Evolutionary conservation across 37 sponge, comb jelly and placozoan genomes (phyloP).

Genomic region (Aphrocallistes beatrix): DNA sequence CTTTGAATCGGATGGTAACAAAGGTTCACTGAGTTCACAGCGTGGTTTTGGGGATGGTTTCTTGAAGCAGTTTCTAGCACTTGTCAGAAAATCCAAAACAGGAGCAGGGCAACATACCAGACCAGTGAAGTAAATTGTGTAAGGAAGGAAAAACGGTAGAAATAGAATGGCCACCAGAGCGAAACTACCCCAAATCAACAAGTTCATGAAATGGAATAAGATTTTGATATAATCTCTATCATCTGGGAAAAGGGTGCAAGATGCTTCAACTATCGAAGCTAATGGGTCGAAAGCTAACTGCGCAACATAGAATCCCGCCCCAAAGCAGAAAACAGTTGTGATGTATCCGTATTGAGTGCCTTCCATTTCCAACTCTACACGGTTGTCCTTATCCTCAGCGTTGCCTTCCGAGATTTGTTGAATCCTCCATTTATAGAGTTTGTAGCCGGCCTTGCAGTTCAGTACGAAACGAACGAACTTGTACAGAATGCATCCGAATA

Average conservation of each 20-base stretch:
- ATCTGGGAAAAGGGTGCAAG: background rate
- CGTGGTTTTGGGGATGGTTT: background rate
- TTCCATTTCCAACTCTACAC: background rate
- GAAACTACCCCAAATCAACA: background rate
- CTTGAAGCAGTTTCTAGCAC: background rate
- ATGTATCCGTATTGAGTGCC: background rate
- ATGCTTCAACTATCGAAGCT: background rate
- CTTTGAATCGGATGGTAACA: no score
- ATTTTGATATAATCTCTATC: background rate
- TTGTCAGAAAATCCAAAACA: background rate
- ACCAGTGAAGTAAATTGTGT: background rate
- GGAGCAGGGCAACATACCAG: background rate
- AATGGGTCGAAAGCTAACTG: background rate
- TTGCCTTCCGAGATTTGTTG: background rate
- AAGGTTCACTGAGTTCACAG: background rate
- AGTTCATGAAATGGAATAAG: conserved; percentile 7
- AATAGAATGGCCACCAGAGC: background rate
- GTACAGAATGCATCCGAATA: background rate
- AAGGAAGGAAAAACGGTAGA: background rate
- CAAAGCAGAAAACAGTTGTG: background rate
- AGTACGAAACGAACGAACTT: background rate
- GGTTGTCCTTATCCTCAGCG: background rate
- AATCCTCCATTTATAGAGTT: background rate
- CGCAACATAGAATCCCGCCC: background rate
- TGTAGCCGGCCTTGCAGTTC: background rate